Base-by-base conservation (phyloP, 2,888 invertebrate species). In the Parnassius apollo region DNA sequence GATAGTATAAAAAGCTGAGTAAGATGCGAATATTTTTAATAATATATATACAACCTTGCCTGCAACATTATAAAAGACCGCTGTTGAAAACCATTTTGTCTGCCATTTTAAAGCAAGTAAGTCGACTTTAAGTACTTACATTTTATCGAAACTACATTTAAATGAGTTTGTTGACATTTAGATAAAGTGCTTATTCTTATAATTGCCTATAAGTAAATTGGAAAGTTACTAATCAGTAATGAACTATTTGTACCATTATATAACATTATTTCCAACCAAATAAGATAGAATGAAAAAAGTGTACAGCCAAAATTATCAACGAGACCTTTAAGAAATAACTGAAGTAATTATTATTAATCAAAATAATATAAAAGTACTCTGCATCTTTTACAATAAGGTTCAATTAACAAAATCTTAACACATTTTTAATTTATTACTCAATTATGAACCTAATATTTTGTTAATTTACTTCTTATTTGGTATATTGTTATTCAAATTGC, bases 1-100 rank as follows among this genome's bases (percentile, higher is more conserved):
- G 50, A 45, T 12, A 12, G 45, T 62, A 59, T 62, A 62, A 58
- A 62, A 55, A 55, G 49, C 49, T 11, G 45, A 35, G 50, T 18
- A 45, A 45, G 12, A 42, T 49, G n/a, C 48, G 44, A 49, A n/a
- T 54, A 52, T 42, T 53, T 54, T 49, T 58, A 35, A 35, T 48
- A 62, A 18, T 54, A 62, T 13, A 44, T 44, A 54, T 54, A 51
- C 55, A 59, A 45, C 54, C 44, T 52, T 58, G 49, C 35, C 18
- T 22, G 55, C 57, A 57, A 62, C 59, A 45, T 55, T 61, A 50
- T n/a, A 54, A 48, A 51, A 62, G 42, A 35, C 35, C 35, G 35
- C 7, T 7, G 35, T 35, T 35, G 35, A 35, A 35, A 35, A 35
- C 35, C 4, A 51, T 35, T 35, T 22, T 9, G 45, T 55, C 42